phyloP scores from a whole-genome alignment of 2,888 invertebrate genomes.

The Metacarcinus magister region DNA sequence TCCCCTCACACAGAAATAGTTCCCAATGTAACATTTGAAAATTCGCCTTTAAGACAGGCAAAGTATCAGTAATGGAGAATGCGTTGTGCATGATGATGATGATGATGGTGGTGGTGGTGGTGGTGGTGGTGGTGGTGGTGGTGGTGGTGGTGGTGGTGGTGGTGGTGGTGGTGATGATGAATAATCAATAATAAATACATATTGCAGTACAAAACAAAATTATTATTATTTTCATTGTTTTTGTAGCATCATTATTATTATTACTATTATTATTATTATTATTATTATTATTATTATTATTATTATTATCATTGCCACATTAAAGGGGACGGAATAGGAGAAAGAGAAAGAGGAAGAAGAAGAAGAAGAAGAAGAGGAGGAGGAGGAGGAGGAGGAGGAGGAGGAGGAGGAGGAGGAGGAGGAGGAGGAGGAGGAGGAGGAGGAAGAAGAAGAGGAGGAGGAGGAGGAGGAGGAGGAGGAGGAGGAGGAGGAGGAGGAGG shows the following conservation, averaged over 20 bases:
- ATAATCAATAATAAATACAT: too few relatives aligned
- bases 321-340: too few relatives aligned
- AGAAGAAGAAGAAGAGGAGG: neutral
- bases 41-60: neutral
- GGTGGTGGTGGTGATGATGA: neutral
- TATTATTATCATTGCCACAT: too few relatives aligned
- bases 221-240: neutral
- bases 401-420: neutral
- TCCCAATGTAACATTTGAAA: neutral
- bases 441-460: neutral
- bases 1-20: neutral
- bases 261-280: neutral
- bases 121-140: neutral
- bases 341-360: neutral
- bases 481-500: neutral
- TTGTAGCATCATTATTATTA: too few relatives aligned
- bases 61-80: neutral
- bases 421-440: neutral
- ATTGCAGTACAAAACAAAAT: too few relatives aligned
- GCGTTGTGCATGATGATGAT: neutral
- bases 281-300: neutral
- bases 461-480: neutral
- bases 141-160: too few relatives aligned
- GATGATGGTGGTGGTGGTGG: constrained; percentile 26
- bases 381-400: neutral